Evolutionary conservation across 2,113 vertebrate species (phyloP), one percentile per base, ranked within the genome.

Genomic region (Sterrhoptilus dennistouni): DNA sequence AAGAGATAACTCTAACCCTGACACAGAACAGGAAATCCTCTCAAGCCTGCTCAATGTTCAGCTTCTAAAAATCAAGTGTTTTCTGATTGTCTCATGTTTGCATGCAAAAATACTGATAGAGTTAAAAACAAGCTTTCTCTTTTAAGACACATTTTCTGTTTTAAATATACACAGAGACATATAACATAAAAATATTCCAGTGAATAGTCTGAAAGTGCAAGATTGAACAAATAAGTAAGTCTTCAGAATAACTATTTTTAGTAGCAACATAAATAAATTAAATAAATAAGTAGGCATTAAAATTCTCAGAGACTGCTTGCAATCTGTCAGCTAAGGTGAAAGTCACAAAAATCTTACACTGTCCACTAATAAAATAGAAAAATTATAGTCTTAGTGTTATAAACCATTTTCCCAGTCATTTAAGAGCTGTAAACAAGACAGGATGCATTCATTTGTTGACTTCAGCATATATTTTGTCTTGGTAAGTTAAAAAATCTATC

Each of bases 331-430:
- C 19, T 82, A 61, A 92, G 65, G 13, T 84, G 35, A 90, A 95
- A 93, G n/a, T 71, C 53, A 59, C 47, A 91, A 84, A 56, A 54
- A 57, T 72, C 50, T 61, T 84, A 45, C 25, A 66, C 70, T 89
- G 28, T 5, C 28, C 25, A 63, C 25, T 77, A 94, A 84, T 82
- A 88, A 95, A 94, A 63, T 22, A 86, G 65, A 87, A 95, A 79
- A 95, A 84, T 81, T 4, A 2, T 83, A 79, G 31, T 35, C 60
- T 69, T 47, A 25, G 20, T 52, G 22, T 79, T 59, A 89, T 53
- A 90, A 93, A 72, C 25, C 40, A 42, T 89, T 92, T 36, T 71
- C n/a, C 59, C 40, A 59, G 23, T 83, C 69, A 78, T 72, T 85
- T 80, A 94, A 79, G 75, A 20, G 19, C 14, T 80, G 18, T 47